These are phyloP conservation scores for Emydura subglobosa DNA, from an alignment of 2,113 vertebrate genomes.

Conservation along the genomic window DNA sequence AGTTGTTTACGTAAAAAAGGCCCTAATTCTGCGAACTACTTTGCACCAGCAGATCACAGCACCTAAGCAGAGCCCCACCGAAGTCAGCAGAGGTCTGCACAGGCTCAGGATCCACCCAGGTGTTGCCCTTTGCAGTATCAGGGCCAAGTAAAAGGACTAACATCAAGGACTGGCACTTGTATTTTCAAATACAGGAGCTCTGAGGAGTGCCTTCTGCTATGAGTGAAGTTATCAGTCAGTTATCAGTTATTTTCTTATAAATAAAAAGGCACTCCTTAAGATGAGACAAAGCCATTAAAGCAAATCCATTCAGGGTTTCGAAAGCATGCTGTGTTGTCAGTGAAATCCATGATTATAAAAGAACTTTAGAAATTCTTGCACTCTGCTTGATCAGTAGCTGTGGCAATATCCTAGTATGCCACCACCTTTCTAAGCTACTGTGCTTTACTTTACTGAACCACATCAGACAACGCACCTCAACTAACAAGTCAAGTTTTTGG, in stretches of 20 bases:
- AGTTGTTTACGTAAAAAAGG: background rate
- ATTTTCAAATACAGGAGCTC: background rate
- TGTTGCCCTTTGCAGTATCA: background rate
- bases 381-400: background rate
- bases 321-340: background rate
- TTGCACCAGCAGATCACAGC: background rate
- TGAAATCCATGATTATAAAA: background rate
- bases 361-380: background rate
- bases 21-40: background rate
- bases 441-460: background rate
- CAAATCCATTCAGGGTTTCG: background rate
- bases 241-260: background rate
- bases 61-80: background rate
- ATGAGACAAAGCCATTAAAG: background rate
- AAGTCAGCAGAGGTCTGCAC: background rate
- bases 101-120: background rate
- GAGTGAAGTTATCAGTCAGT: background rate
- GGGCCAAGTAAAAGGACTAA: background rate
- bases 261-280: background rate
- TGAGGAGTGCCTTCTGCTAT: background rate
- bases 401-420: background rate
- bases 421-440: fast-evolving
- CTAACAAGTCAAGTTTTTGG: background rate
- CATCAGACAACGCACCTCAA: background rate
- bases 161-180: background rate